Percentiles rank a stretch among this genome's conserved stretches.
phyloP scores from a whole-genome alignment of 1,140 invertebrate species.

The Diorhabda carinulata region DNA sequence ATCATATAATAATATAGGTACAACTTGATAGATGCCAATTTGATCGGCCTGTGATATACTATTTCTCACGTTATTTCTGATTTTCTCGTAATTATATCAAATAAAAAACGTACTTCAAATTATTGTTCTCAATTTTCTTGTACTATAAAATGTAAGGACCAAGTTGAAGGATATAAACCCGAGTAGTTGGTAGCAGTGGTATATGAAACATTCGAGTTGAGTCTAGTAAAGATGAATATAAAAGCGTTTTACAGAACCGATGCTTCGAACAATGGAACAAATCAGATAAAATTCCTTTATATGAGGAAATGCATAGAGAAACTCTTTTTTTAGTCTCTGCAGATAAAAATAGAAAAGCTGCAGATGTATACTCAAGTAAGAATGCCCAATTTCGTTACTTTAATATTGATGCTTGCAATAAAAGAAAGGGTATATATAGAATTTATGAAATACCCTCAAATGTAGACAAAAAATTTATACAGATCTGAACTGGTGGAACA shows the following conservation, averaged over 20 bases:
- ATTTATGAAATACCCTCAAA: too few species aligned
- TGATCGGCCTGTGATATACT: too few species aligned
- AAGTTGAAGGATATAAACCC: not conserved
- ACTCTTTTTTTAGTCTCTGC: not conserved
- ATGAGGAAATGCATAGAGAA: not conserved
- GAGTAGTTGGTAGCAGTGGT: not conserved
- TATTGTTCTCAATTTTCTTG: not conserved
- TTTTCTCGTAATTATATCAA: too few species aligned
- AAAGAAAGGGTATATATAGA: not conserved
- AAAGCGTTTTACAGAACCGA: conserved; percentile 1
- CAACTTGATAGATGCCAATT: too few species aligned
- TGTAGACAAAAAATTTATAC: too few species aligned
- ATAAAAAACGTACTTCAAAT: too few species aligned
- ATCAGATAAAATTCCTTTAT: conserved; percentile 3
- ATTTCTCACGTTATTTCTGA: too few species aligned
- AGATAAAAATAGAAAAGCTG: conserved; percentile 1
- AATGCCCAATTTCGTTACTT: not conserved
- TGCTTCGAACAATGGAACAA: not conserved
- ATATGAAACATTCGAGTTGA: not conserved
- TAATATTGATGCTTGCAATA: not conserved
- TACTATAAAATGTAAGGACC: not conserved
- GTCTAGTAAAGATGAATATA: not conserved
- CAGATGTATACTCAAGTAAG: not conserved
- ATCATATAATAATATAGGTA: too few species aligned
- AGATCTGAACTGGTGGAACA: too few species aligned